Evolutionary conservation across 2,797 vertebrate species (phyloP).

Genomic region (Spheniscus humboldti): DNA sequence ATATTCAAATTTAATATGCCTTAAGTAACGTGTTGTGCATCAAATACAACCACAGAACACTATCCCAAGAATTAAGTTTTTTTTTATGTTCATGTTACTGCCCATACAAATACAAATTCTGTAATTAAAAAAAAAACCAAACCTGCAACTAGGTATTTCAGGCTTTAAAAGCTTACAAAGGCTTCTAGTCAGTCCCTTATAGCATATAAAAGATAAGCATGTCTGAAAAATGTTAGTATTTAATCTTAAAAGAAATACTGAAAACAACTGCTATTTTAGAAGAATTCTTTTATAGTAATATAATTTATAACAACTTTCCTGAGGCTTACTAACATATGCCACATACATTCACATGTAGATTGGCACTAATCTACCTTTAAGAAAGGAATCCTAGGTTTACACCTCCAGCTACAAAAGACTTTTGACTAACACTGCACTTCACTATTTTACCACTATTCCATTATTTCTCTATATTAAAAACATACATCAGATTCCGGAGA

Average conservation of each 20-base stretch:
- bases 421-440: not conserved
- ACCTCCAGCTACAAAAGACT: not conserved
- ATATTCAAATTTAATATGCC: not conserved
- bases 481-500: not conserved
- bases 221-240: not conserved
- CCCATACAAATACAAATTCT: not conserved
- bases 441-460: not conserved
- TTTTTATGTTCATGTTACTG: not conserved
- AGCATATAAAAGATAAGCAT: not conserved
- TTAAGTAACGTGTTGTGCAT: not conserved
- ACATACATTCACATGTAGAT: not conserved
- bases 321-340: not conserved
- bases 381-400: not conserved
- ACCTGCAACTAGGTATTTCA: not conserved
- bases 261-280: not conserved
- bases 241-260: not conserved
- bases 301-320: not conserved
- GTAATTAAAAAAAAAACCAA: not conserved
- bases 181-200: not conserved
- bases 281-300: not conserved
- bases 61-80: not conserved
- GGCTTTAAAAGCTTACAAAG: not conserved
- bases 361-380: not conserved
- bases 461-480: constrained; percentile 2
- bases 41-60: not conserved